Percentiles rank a stretch among this genome's conserved stretches.
These are phyloP conservation scores for Labeo catla DNA, from an alignment of 2,113 vertebrate genomes.

Conservation along the genomic window DNA sequence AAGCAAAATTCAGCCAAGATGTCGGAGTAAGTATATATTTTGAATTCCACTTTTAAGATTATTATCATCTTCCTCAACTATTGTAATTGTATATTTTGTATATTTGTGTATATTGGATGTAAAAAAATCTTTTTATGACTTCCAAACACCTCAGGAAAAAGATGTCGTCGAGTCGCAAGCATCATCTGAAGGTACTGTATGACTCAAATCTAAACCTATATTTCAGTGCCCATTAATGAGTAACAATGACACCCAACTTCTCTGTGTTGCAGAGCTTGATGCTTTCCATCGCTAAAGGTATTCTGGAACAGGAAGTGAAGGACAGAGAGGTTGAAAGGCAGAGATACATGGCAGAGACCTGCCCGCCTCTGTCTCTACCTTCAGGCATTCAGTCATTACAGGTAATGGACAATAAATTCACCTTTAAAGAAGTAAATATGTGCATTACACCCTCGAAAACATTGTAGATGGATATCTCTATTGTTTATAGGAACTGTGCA, in stretches of 20 bases:
- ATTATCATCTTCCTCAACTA: no score
- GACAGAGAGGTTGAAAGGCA: constrained; percentile 81
- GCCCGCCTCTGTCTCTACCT: constrained; percentile 81
- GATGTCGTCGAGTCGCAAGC: constrained; percentile 90
- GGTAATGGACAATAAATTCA: constrained; percentile 67
- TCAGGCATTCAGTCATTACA: constrained; percentile 84
- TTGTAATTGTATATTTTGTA: neutral
- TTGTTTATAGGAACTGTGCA: constrained; percentile 84
- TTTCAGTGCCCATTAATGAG: neutral
- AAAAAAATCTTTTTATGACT: neutral
- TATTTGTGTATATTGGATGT: neutral
- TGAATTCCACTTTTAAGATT: neutral
- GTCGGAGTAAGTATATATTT: constrained; percentile 72
- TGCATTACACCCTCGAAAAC: neutral
- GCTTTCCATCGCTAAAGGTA: constrained; percentile 88
- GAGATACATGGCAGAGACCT: constrained; percentile 85
- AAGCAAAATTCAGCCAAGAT: constrained; percentile 65
- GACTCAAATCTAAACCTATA: neutral
- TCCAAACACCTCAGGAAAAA: constrained; percentile 75
- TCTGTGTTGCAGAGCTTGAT: constrained; percentile 86
- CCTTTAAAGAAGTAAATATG: neutral
- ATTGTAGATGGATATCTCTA: neutral
- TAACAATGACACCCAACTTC: neutral
- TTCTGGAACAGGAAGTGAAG: constrained; percentile 84
- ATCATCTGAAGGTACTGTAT: constrained; percentile 88